A percentile compares a stretch with the other conserved stretches of the same genome.
Conservation (phyloP, 2,113 vertebrate species). For the Chloebia gouldiae region DNA sequence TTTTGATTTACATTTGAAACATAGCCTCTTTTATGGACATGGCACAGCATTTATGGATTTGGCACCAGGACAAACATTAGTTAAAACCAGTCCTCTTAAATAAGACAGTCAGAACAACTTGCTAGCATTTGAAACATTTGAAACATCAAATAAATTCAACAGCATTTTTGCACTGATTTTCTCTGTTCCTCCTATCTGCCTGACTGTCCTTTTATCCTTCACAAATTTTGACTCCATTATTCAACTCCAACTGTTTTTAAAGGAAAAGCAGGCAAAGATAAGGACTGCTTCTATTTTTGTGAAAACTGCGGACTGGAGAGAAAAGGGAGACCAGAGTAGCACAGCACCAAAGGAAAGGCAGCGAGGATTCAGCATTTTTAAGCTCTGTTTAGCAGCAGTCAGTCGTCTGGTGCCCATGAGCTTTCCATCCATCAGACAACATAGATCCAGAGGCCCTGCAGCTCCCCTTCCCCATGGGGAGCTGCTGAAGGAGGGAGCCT, state of each 20-base stretch:
- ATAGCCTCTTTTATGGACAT: not conserved
- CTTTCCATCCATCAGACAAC: not conserved
- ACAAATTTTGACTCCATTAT: not conserved
- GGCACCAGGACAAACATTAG: not conserved
- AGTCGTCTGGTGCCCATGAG: accelerated
- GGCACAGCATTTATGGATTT: not conserved
- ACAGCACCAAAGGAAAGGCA: not conserved
- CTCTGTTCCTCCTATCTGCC: not conserved
- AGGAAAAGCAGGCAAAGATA: not conserved
- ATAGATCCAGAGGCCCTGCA: not conserved
- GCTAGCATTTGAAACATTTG: not conserved
- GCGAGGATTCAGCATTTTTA: not conserved
- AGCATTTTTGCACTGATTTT: not conserved
- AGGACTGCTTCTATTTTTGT: not conserved
- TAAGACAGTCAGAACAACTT: not conserved
- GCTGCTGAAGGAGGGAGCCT: not conserved
- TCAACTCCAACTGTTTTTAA: not conserved
- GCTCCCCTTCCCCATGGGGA: not conserved
- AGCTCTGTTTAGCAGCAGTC: not conserved
- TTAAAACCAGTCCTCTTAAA: not conserved
- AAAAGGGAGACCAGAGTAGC: not conserved
- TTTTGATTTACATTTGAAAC: not conserved
- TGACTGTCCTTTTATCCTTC: not conserved
- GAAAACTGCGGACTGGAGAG: not conserved
- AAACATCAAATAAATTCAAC: not conserved